A percentile compares a stretch with the other conserved stretches of the same genome.
Evolutionary conservation across 2,797 vertebrate species (phyloP).

Genomic region (Poecilia gillii): DNA sequence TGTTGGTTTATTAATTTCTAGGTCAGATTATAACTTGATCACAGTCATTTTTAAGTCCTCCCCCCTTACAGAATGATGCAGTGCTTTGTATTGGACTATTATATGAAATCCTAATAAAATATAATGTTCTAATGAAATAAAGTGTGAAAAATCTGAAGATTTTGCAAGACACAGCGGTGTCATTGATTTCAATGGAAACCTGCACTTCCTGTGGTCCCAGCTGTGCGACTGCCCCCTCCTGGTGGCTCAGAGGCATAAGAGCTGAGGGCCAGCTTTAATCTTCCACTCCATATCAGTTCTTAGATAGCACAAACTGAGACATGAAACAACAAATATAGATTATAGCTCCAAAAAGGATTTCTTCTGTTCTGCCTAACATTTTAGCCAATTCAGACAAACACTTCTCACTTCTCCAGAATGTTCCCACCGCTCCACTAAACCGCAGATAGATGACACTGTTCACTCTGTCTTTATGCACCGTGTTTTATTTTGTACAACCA

Average conservation of each 20-base stretch:
- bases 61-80: not conserved
- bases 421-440: not conserved
- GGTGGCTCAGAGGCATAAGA: not conserved
- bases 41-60: not conserved
- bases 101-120: not conserved
- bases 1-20: not conserved
- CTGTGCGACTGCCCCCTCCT: not conserved
- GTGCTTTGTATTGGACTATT: not conserved
- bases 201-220: not conserved
- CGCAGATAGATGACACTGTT: not conserved
- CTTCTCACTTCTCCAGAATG: not conserved
- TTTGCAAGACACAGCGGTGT: not conserved
- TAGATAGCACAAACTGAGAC: not conserved
- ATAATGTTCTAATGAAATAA: not conserved
- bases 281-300: not conserved
- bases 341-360: not conserved
- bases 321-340: not conserved
- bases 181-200: not conserved
- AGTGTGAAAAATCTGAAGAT: not conserved
- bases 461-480: not conserved
- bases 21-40: not conserved
- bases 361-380: not conserved
- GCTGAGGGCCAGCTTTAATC: not conserved
- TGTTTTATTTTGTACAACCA: not conserved
- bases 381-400: not conserved